These are phyloP conservation scores for Parnassius glacialis DNA, from an alignment of 2,888 invertebrate species.

Conservation along the genomic window DNA sequence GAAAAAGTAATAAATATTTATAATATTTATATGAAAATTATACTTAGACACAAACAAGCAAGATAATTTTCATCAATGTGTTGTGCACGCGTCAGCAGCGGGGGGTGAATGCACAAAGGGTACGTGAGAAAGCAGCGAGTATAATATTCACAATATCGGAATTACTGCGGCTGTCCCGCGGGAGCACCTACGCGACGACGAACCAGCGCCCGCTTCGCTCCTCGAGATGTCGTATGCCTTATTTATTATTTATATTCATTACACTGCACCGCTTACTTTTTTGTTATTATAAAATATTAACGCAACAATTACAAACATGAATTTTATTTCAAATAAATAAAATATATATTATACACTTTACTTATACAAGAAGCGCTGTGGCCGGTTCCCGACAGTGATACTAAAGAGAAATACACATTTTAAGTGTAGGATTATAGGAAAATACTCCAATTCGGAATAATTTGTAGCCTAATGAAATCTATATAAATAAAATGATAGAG, in stretches of 20 bases:
- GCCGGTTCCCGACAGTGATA: too few species aligned
- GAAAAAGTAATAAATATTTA: too few species aligned
- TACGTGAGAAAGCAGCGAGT: conserved; percentile 68
- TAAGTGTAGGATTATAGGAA: too few species aligned
- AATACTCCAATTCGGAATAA: too few species aligned
- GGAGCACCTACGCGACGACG: conserved; percentile 43
- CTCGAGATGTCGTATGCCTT: conserved; percentile 44
- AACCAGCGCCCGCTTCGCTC: conserved; percentile 36
- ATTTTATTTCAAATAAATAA: too few species aligned
- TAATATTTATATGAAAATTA: background rate
- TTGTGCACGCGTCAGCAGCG: conserved; percentile 33
- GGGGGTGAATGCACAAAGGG: conserved; percentile 42
- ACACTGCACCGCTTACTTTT: conserved; percentile 47
- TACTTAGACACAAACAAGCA: conserved; percentile 4
- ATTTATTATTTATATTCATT: conserved; percentile 75
- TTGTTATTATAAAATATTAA: background rate
- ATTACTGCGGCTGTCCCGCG: conserved; percentile 52
- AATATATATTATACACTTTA: too few species aligned
- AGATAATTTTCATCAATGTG: conserved; percentile 28
- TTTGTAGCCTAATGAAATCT: too few species aligned
- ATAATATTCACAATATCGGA: conserved; percentile 70
- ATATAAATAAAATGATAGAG: too few species aligned
- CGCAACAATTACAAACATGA: background rate
- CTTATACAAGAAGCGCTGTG: too few species aligned
- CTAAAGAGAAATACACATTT: too few species aligned